These are phyloP conservation scores for Temnopleurus reevesii DNA, from an alignment of 53 echinoderm and acorn worm genomes.

Conservation along the genomic window DNA sequence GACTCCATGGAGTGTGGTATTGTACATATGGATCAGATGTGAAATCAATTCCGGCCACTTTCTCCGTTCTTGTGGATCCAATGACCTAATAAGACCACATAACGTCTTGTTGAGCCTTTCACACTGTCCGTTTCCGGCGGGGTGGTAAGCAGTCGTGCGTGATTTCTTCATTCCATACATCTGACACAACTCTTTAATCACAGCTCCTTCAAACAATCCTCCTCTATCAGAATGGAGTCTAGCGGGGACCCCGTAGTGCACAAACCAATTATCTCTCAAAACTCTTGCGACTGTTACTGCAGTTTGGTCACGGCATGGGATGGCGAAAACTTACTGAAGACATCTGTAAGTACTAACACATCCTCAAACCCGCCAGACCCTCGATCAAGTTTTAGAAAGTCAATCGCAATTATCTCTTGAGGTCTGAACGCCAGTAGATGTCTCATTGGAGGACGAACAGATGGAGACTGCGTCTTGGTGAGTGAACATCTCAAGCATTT, in stretches of 20 bases:
- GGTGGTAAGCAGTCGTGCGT: constrained; percentile 57
- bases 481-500: constrained; percentile 55
- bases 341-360: no score
- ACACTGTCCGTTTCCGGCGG: neutral
- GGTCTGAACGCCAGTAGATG: constrained; percentile 39
- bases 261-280: constrained; percentile 50
- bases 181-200: constrained; percentile 48
- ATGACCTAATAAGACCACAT: constrained; percentile 49
- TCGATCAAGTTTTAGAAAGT: neutral
- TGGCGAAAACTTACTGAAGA: neutral
- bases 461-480: constrained; percentile 24
- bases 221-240: constrained; percentile 63
- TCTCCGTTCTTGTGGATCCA: constrained; percentile 33
- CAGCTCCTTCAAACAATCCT: constrained; percentile 14
- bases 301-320: neutral
- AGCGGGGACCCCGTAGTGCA: constrained; percentile 46
- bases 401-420: neutral
- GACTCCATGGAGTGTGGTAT: constrained; percentile 59
- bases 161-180: constrained; percentile 47
- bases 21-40: constrained; percentile 63
- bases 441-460: constrained; percentile 31
- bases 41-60: constrained; percentile 63
- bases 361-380: neutral
- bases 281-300: neutral
- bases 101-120: constrained; percentile 51